Conservation (phyloP, 37 sponge, comb jelly and placozoan species). For the Beroe forskalii region DNA sequence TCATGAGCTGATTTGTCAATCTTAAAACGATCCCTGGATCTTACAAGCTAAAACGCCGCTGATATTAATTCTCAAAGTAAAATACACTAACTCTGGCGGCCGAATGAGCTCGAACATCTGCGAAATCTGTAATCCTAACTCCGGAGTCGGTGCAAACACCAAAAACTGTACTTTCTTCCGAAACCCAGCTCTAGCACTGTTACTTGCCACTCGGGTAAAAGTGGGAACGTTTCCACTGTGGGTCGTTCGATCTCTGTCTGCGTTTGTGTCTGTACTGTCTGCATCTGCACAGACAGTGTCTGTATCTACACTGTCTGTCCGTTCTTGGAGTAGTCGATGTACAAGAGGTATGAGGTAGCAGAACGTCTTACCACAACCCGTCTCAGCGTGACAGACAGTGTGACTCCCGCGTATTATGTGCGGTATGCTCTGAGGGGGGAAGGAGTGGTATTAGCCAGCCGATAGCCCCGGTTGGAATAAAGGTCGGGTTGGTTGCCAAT, state of each 20-base stretch:
- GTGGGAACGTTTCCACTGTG: too few species aligned
- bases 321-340: not conserved
- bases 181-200: not conserved
- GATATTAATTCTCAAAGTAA: too few species aligned
- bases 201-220: too few species aligned
- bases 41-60: too few species aligned
- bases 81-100: conserved; percentile 49
- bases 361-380: conserved; percentile 41
- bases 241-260: too few species aligned
- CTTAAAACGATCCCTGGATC: too few species aligned
- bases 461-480: too few species aligned
- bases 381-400: conserved; percentile 40
- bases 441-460: too few species aligned
- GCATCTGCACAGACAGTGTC: not conserved
- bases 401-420: conserved; percentile 16
- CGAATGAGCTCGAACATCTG: conserved; percentile 35
- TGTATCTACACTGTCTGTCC: too few species aligned
- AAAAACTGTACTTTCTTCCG: conserved; percentile 17
- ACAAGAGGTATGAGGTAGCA: conserved; percentile 47
- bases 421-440: not conserved
- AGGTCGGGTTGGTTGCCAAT: too few species aligned
- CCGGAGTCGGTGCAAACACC: conserved; percentile 52
- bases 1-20: too few species aligned
- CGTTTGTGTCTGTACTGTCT: conserved; percentile 13
- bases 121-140: conserved; percentile 13